Percentiles rank a stretch among this genome's conserved stretches.
Conservation (phyloP, 2,797 vertebrate species). For the Coccyzus lansbergi region DNA sequence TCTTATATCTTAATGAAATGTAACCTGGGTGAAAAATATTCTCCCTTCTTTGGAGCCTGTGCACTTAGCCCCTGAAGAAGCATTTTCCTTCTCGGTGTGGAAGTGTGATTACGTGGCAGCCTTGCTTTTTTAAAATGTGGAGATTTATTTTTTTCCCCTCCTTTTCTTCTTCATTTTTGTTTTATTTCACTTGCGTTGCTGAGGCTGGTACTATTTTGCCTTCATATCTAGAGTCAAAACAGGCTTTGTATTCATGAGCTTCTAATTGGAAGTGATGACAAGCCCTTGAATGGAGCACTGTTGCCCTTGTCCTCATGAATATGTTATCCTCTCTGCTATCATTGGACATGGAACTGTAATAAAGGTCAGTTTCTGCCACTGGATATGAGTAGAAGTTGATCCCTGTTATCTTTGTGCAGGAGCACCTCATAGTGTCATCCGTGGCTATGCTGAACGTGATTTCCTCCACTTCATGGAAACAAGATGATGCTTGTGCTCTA, state of each 20-base stretch:
- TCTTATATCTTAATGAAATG: not conserved
- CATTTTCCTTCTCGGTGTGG: not conserved
- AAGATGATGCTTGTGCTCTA: not conserved
- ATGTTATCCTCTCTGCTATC: not conserved
- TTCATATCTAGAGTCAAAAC: not conserved
- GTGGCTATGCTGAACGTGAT: not conserved
- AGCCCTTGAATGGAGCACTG: not conserved
- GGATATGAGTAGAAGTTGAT: not conserved
- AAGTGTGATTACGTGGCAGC: not conserved
- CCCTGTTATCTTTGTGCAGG: not conserved
- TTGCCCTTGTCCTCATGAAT: conserved; percentile 31
- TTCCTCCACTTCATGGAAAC: conserved; percentile 9
- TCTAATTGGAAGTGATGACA: not conserved
- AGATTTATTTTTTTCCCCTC: not conserved
- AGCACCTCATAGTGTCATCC: not conserved
- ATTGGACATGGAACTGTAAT: not conserved
- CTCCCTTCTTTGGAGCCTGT: not conserved
- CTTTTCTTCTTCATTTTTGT: not conserved
- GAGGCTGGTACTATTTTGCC: not conserved
- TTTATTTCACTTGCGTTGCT: not conserved
- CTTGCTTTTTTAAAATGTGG: not conserved
- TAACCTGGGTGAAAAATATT: not conserved
- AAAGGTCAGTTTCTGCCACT: not conserved
- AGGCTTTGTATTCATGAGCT: not conserved
- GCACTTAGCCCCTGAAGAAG: not conserved